Conservation (phyloP, 2,888 invertebrate genomes). For the Papilio gigon region DNA sequence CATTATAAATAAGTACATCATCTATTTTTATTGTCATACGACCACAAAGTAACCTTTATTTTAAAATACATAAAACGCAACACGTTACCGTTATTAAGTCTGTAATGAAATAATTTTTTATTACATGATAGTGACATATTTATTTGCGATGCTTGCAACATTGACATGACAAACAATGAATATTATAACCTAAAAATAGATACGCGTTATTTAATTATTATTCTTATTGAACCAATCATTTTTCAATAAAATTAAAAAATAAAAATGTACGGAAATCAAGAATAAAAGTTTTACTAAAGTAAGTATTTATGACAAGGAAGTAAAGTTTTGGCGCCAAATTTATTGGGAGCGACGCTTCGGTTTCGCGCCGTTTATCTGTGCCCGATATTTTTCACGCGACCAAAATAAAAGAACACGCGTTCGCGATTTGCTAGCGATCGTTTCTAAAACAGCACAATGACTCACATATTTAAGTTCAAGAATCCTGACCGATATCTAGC, state of each 20-base stretch:
- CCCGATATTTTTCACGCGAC: slow-evolving; percentile 28
- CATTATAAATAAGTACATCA: neutral
- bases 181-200: neutral
- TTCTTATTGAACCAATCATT: neutral
- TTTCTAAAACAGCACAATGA: slow-evolving; percentile 29
- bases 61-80: neutral
- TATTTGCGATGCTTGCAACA: neutral
- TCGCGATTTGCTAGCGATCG: slow-evolving; percentile 15
- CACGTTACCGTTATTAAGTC: neutral
- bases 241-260: neutral
- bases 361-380: slow-evolving; percentile 34
- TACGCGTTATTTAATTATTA: neutral
- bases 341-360: slow-evolving; percentile 26
- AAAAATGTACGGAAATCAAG: neutral
- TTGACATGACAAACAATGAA: neutral
- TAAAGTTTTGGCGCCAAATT: slow-evolving; percentile 34
- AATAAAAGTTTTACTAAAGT: too few relatives aligned
- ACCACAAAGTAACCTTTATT: neutral
- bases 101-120: slow-evolving; percentile 7
- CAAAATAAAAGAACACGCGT: slow-evolving; percentile 32
- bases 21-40: too few relatives aligned
- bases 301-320: slow-evolving; percentile 8
- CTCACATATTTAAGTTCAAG: slow-evolving; percentile 19
- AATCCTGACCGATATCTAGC: slow-evolving; percentile 22
- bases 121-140: neutral